Conservation (phyloP, 2,113 vertebrate species). For the Pituophis catenifer region DNA sequence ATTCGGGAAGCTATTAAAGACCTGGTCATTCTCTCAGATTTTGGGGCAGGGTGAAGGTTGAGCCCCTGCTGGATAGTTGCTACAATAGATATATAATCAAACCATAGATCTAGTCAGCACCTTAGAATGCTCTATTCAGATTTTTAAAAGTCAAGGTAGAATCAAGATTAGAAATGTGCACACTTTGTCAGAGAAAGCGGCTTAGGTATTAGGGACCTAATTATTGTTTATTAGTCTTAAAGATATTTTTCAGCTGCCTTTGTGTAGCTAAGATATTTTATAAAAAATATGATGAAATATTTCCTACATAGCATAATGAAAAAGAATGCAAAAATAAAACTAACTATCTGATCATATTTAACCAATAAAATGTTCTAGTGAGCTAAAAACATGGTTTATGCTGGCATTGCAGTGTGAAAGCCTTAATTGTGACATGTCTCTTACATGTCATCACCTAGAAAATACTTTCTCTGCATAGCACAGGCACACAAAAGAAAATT, state of each 20-base stretch:
- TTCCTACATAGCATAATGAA: neutral
- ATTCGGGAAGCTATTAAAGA: neutral
- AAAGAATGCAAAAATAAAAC: neutral
- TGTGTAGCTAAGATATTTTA: neutral
- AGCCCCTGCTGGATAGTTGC: neutral
- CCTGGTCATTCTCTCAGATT: neutral
- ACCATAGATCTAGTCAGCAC: neutral
- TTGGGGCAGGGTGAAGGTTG: neutral
- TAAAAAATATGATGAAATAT: neutral
- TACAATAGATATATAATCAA: neutral
- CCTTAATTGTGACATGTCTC: neutral
- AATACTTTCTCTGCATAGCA: neutral
- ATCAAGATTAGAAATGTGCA: neutral
- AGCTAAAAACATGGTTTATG: neutral
- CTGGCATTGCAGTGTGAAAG: neutral
- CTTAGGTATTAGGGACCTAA: neutral
- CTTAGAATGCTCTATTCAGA: neutral
- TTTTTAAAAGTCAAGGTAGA: neutral
- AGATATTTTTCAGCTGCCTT: neutral
- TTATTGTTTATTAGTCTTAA: neutral
- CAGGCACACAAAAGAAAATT: neutral
- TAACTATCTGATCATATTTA: neutral
- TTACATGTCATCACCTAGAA: neutral
- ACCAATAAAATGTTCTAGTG: neutral
- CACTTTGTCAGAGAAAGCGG: neutral